These are phyloP conservation scores for Phrynocephalus forsythii DNA, from an alignment of 2,797 vertebrate genomes.

Conservation along the genomic window DNA sequence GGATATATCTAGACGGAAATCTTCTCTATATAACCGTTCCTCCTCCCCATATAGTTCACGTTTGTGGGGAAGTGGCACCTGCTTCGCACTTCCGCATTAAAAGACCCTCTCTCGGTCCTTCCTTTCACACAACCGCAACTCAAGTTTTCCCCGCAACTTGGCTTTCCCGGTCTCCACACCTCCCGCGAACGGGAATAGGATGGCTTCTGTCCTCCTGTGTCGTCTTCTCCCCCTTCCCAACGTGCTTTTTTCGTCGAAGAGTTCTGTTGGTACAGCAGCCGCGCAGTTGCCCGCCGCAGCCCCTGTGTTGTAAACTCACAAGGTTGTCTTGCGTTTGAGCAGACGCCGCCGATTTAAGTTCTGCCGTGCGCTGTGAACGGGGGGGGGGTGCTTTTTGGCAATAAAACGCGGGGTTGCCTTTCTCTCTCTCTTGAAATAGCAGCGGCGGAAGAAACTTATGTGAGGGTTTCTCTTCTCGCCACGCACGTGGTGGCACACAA, in stretches of 20 bases:
- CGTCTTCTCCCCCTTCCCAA: neutral
- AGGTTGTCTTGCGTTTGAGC: constrained; percentile 49
- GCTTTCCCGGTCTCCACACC: neutral
- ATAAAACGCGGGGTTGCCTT: constrained; percentile 8
- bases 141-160: constrained; percentile 29
- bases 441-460: neutral
- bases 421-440: constrained; percentile 16
- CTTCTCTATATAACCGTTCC: neutral
- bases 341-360: constrained; percentile 44
- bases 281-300: constrained; percentile 37
- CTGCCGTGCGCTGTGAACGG: constrained; percentile 54
- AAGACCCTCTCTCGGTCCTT: neutral
- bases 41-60: neutral
- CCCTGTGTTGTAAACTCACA: constrained; percentile 43
- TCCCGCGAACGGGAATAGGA: neutral
- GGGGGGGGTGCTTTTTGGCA: constrained; percentile 16
- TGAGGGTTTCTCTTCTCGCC: constrained; percentile 36
- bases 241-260: constrained; percentile 33
- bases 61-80: constrained; percentile 71
- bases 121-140: constrained; percentile 24
- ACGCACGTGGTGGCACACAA: constrained; percentile 5
- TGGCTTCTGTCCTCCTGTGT: neutral
- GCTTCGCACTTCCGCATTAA: constrained; percentile 40
- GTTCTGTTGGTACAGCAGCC: neutral
- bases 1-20: neutral